Evolutionary conservation across 2,113 vertebrate species (phyloP).

Genomic region (Excalfactoria chinensis): DNA sequence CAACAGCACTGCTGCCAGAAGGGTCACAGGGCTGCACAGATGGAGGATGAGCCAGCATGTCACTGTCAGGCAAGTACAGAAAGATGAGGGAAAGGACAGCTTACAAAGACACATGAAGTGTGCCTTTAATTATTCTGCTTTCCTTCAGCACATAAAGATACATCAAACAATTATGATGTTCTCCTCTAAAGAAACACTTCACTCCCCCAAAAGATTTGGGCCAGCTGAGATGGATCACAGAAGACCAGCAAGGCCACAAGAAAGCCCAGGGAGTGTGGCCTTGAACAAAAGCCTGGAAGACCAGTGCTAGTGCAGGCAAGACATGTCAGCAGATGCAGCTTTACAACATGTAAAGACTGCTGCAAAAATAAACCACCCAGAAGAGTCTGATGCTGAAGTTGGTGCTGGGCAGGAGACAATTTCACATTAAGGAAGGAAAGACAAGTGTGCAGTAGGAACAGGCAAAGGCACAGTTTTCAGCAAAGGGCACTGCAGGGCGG

Average conservation of each 20-base stretch:
- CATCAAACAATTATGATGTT: not conserved
- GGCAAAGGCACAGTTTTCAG: not conserved
- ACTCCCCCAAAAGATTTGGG: not conserved
- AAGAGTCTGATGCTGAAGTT: not conserved
- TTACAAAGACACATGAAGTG: not conserved
- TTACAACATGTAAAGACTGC: conserved; percentile 6
- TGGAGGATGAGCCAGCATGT: not conserved
- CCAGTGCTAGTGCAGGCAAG: not conserved
- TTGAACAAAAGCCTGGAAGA: not conserved
- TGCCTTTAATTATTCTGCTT: not conserved
- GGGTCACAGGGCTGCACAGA: not conserved
- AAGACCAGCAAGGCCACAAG: not conserved
- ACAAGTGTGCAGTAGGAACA: not conserved
- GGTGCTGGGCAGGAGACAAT: not conserved
- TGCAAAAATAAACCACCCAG: not conserved
- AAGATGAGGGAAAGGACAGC: not conserved
- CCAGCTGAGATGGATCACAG: not conserved
- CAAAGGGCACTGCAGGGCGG: not conserved
- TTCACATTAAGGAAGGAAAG: not conserved
- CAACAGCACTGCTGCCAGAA: not conserved
- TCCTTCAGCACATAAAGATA: not conserved
- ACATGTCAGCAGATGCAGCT: not conserved
- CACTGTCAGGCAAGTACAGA: not conserved
- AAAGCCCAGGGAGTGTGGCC: not conserved
- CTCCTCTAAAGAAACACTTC: not conserved